phyloP scores from a whole-genome alignment of 2,888 invertebrate species.

The Clusia tigrina region DNA sequence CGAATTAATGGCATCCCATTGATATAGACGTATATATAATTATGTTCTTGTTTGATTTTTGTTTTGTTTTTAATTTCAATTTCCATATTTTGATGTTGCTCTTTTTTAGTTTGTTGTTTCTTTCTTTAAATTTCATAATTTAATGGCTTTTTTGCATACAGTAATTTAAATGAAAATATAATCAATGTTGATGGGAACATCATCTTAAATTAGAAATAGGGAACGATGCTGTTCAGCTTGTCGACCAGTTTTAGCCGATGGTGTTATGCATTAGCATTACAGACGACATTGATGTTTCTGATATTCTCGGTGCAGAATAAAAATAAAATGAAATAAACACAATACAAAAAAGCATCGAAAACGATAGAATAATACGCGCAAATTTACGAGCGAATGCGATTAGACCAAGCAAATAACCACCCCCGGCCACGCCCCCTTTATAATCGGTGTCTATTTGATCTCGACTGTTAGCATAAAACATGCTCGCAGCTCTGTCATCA shows the following conservation, averaged over 20 bases:
- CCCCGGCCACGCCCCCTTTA: slow-evolving; percentile 51
- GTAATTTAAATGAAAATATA: too few species aligned
- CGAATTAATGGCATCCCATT: too few species aligned
- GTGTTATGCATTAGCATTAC: not conserved
- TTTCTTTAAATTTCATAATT: too few species aligned
- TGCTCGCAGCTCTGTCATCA: slow-evolving; percentile 25
- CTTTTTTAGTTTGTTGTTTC: too few species aligned
- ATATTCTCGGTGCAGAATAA: slow-evolving; percentile 35
- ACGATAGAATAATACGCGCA: slow-evolving; percentile 52
- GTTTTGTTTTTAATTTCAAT: too few species aligned
- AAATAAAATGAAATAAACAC: slow-evolving; percentile 54
- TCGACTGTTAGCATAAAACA: slow-evolving; percentile 13
- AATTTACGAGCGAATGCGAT: slow-evolving; percentile 58
- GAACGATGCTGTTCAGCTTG: too few species aligned
- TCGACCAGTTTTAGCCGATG: not conserved
- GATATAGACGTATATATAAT: too few species aligned
- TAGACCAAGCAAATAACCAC: slow-evolving; percentile 54
- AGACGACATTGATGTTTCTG: not conserved
- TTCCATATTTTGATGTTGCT: too few species aligned
- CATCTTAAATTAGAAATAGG: too few species aligned
- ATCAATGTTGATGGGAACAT: too few species aligned
- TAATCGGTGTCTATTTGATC: slow-evolving; percentile 34
- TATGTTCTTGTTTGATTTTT: too few species aligned
- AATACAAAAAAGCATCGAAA: slow-evolving; percentile 52
- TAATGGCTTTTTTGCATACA: too few species aligned